Base-by-base conservation (phyloP, 2,888 invertebrate species). In the Agriopis aurantiaria region DNA sequence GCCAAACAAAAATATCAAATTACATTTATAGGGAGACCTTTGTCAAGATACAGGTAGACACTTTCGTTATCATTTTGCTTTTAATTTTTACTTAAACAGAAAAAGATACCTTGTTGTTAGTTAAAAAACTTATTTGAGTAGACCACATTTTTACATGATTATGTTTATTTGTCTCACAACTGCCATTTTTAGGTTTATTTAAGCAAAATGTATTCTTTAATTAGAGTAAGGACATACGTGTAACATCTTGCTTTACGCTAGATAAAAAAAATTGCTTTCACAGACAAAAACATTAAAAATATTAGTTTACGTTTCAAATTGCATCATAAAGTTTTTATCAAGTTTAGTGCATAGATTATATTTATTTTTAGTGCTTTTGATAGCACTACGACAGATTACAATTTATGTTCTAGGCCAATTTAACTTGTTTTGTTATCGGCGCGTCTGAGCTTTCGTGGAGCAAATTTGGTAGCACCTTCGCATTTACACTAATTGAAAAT, bases 1-100 rank as follows among this genome's bases (percentile, higher is more conserved):
- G 78, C 75, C 82, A 85, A 88, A 88, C 87, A 87, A 87, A 90
- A 91, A 89, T 92, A 92, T 93, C 91, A 73, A 62, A 76, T 92
- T 92, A 87, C 93, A 75, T 62, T 73, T 63, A 59, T 70, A 78
- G 84, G 41, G 84, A 82, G 33, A 71, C 67, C 72, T 72, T 72
- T 75, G 71, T 76, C 58, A 72, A 66, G 69, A 71, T 48, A 75
- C 75, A 75, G 77, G 75, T 77, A 77, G 75, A 73, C 75, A 75
- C 77, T 75, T 74, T 72, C 69, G 53, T 73, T 75, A 75, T 75
- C 75, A 63, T 59, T 57, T 56, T 51, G 17, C 48, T 46, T 61
- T 48, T 57, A 11, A 33, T 62, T 17, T 6, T 48, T 59, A 9
- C 8, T 40, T 41, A 49, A 10, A n/a, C 6, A 40, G 60, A 49